Evolutionary conservation across 1,140 invertebrate species (phyloP).

Genomic region (Diprion similis): DNA sequence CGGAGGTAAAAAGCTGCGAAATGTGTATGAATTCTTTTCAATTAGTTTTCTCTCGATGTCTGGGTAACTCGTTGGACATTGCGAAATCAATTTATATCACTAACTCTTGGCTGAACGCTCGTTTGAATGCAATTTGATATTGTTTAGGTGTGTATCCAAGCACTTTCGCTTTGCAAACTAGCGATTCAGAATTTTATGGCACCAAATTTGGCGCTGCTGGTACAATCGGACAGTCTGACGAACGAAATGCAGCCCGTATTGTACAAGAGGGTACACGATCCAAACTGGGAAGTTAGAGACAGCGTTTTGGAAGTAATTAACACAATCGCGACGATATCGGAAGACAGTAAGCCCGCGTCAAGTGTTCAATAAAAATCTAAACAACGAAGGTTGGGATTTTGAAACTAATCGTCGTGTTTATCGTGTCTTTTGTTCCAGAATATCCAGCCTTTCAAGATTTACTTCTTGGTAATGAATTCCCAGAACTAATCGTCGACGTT

Average conservation of each 20-base stretch:
- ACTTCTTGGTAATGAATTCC: constrained; percentile 70
- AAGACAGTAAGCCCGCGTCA: constrained; percentile 67
- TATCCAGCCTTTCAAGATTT: constrained; percentile 80
- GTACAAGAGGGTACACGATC: constrained; percentile 72
- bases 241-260: constrained; percentile 71
- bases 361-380: neutral
- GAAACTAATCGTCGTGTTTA: neutral
- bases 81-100: constrained; percentile 17
- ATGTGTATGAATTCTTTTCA: too few relatives aligned
- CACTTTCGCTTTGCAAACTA: constrained; percentile 71
- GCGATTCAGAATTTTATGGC: constrained; percentile 77
- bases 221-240: constrained; percentile 72
- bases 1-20: too few relatives aligned
- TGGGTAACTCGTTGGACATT: constrained; percentile 16
- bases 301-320: constrained; percentile 74
- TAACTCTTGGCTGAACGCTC: constrained; percentile 11
- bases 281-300: constrained; percentile 78
- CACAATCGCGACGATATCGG: constrained; percentile 71
- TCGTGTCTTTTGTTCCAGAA: constrained; percentile 61
- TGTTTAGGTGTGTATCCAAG: constrained; percentile 69
- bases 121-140: constrained; percentile 21
- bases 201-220: constrained; percentile 74
- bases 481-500: constrained; percentile 69
- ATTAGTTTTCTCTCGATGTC: too few relatives aligned
- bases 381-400: constrained; percentile 2